A percentile compares a stretch with the other conserved stretches of the same genome.
Evolutionary conservation across 2,113 vertebrate genomes (phyloP).

Genomic region (Ellobius talpinus): DNA sequence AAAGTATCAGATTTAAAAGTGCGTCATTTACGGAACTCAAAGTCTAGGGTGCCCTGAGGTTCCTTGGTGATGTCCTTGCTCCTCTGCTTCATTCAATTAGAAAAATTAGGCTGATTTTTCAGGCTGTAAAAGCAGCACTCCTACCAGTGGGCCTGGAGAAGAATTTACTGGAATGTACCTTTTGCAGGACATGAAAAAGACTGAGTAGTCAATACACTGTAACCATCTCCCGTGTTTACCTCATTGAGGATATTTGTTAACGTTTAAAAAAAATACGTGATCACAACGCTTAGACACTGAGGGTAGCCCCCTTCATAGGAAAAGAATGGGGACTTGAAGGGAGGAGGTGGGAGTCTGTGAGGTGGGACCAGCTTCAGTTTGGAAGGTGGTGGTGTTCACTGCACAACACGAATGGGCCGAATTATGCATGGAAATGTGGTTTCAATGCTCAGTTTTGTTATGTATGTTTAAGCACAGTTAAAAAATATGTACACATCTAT

Average conservation of each 20-base stretch:
- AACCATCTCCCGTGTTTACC: accelerated
- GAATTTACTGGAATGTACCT: neutral
- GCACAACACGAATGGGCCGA: neutral
- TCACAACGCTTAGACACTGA: neutral
- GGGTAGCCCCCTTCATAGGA: neutral
- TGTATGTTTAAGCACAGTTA: neutral
- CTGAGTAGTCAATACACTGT: neutral
- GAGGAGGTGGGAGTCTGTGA: neutral
- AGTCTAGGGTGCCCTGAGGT: neutral
- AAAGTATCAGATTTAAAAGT: conserved; percentile 57
- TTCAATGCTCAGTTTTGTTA: neutral
- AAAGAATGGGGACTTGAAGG: neutral
- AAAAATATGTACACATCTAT: neutral
- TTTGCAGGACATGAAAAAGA: neutral
- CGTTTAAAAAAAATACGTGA: neutral
- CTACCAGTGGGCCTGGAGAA: neutral
- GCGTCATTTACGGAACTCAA: conserved; percentile 33
- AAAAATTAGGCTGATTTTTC: neutral
- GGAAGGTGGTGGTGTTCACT: neutral
- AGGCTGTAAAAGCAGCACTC: neutral
- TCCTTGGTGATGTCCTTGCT: neutral
- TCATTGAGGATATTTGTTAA: neutral
- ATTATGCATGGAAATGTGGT: neutral
- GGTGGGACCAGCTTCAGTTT: neutral
- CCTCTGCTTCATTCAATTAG: neutral